These are phyloP conservation scores for Uloborus plumipes DNA, from an alignment of 2,888 invertebrate species.

Conservation along the genomic window DNA sequence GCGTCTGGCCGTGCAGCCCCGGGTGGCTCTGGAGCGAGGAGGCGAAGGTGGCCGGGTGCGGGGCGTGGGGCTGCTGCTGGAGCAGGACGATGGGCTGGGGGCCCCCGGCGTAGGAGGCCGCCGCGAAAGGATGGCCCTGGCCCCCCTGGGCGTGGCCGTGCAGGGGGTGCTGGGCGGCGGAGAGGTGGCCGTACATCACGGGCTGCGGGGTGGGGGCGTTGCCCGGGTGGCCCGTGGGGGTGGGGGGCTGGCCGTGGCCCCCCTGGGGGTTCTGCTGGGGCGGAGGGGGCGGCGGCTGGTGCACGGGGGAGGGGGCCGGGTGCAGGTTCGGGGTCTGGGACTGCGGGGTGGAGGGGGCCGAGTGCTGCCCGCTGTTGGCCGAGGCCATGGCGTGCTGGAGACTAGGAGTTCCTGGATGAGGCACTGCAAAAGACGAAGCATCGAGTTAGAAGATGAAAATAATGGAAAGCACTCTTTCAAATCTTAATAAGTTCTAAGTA, in stretches of 20 bases:
- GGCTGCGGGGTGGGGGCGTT: constrained; percentile 61
- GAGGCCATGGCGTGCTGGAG: constrained; percentile 50
- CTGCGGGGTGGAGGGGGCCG: constrained; percentile 60
- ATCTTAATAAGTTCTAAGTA: no score
- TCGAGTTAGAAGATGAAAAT: no score
- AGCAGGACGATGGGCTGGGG: constrained; percentile 58
- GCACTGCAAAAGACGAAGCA: no score
- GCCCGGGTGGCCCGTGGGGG: constrained; percentile 60
- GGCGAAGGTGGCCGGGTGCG: constrained; percentile 40
- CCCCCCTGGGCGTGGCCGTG: constrained; percentile 40
- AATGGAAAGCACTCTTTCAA: no score
- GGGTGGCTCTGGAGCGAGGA: constrained; percentile 52
- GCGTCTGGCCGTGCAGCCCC: constrained; percentile 59
- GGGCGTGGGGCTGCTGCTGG: constrained; percentile 51
- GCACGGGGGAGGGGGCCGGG: constrained; percentile 64
- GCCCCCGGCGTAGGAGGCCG: constrained; percentile 32
- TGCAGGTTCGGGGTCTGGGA: constrained; percentile 62
- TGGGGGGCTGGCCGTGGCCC: constrained; percentile 54
- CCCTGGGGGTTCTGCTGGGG: constrained; percentile 31
- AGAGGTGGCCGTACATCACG: constrained; percentile 49
- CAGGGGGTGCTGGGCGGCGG: constrained; percentile 53
- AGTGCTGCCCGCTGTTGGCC: constrained; percentile 57
- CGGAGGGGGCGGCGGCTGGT: constrained; percentile 49
- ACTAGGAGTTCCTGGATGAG: constrained; percentile 47
- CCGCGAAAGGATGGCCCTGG: constrained; percentile 47